Evolutionary conservation across 2,113 vertebrate genomes (phyloP).

Genomic region (Pithys albifrons): DNA sequence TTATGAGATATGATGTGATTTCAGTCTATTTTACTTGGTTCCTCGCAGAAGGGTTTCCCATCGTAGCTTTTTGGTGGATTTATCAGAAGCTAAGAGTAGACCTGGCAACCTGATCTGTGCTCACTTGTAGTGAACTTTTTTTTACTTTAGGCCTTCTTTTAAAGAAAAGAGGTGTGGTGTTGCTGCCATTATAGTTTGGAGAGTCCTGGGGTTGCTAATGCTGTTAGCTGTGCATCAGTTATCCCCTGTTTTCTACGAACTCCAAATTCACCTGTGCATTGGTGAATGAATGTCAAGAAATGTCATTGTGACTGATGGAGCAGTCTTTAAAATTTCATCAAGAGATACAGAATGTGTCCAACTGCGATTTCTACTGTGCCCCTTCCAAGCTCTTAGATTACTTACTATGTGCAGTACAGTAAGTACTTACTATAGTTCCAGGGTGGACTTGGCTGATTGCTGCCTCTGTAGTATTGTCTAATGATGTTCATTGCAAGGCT

Average conservation of each 20-base stretch:
- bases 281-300: not conserved
- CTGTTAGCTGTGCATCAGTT: not conserved
- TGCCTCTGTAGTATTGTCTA: not conserved
- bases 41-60: not conserved
- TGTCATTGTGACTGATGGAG: not conserved
- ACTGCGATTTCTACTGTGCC: not conserved
- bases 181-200: not conserved
- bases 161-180: fast-evolving
- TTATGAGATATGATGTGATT: not conserved
- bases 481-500: not conserved
- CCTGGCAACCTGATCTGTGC: not conserved
- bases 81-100: not conserved
- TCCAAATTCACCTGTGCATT: not conserved
- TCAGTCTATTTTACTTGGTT: not conserved
- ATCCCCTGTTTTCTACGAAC: not conserved
- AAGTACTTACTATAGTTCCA: not conserved
- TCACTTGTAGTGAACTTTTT: not conserved
- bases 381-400: not conserved
- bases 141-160: not conserved
- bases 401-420: not conserved
- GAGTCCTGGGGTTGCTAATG: not conserved
- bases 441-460: not conserved
- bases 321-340: not conserved
- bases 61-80: not conserved
- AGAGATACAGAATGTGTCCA: not conserved